phyloP scores from a whole-genome alignment of 2,797 vertebrate genomes.

The Platyrinchus mystaceus region DNA sequence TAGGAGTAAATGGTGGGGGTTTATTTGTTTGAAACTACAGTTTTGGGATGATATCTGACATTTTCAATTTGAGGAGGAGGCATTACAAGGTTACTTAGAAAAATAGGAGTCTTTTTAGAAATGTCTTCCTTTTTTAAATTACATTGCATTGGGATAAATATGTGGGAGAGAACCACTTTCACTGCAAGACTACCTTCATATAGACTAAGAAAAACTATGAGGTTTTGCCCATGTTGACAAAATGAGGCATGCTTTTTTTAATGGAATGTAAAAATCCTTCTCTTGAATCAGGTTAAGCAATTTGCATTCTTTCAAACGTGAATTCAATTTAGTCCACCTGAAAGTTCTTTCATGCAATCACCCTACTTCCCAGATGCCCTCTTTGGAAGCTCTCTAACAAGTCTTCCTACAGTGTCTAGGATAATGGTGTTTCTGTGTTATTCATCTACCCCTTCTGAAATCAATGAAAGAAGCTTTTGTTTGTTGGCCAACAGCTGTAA shows the following conservation, averaged over 20 bases:
- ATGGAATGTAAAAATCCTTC: neutral
- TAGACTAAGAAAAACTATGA: neutral
- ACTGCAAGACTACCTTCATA: neutral
- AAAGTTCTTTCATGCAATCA: neutral
- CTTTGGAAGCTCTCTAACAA: neutral
- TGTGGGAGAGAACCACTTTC: neutral
- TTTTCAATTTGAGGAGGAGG: neutral
- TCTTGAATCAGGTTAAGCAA: neutral
- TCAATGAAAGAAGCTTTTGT: slow-evolving; percentile 55
- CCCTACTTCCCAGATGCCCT: neutral
- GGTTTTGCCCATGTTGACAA: neutral
- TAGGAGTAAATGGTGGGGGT: neutral
- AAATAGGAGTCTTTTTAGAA: fast-evolving
- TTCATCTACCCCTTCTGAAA: slow-evolving; percentile 59
- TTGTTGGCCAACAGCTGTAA: slow-evolving; percentile 59
- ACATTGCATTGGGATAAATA: neutral
- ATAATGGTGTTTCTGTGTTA: slow-evolving; percentile 44
- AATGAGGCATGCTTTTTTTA: neutral
- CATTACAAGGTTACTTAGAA: neutral
- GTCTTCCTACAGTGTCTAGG: neutral
- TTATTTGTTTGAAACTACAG: neutral
- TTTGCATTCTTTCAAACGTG: neutral
- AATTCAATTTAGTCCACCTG: neutral
- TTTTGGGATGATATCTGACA: neutral
- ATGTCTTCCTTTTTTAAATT: neutral